Evolutionary conservation across 2,797 vertebrate genomes (phyloP).

Genomic region (Prionace glauca): DNA sequence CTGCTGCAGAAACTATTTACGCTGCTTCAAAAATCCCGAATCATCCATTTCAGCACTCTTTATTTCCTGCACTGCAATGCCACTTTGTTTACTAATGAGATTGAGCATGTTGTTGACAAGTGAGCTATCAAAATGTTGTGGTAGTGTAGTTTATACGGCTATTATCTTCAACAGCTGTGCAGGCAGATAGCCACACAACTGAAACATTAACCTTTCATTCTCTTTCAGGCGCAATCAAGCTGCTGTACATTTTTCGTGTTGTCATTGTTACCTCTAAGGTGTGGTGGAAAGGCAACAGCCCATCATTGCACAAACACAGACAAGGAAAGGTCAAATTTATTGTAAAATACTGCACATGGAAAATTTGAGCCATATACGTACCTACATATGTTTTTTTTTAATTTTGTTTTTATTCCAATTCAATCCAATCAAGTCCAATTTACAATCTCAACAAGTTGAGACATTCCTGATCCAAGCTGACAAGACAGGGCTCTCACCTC

Average conservation of each 20-base stretch:
- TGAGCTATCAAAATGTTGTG: slow-evolving; percentile 16
- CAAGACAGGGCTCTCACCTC: too few species aligned
- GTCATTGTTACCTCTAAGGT: neutral
- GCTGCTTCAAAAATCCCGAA: neutral
- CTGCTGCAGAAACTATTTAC: neutral
- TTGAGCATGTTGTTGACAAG: slow-evolving; percentile 8
- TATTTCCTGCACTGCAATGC: slow-evolving; percentile 9
- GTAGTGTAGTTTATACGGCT: slow-evolving; percentile 17
- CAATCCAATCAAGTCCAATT: too few species aligned
- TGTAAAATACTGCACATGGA: neutral
- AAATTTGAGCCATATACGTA: neutral
- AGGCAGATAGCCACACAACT: slow-evolving; percentile 11
- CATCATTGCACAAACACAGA: neutral
- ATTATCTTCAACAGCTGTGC: slow-evolving; percentile 10
- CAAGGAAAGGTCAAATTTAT: neutral
- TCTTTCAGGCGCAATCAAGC: neutral
- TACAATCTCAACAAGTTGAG: too few species aligned
- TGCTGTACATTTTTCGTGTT: neutral
- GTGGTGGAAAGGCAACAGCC: neutral
- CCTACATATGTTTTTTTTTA: too few species aligned
- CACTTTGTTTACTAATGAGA: slow-evolving; percentile 17
- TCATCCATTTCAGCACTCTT: neutral
- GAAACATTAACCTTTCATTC: slow-evolving; percentile 24
- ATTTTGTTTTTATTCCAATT: too few species aligned
- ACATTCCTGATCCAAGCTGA: too few species aligned